Evolutionary conservation across 1,140 invertebrate genomes (phyloP).

Genomic region (Saccostrea glomerata): DNA sequence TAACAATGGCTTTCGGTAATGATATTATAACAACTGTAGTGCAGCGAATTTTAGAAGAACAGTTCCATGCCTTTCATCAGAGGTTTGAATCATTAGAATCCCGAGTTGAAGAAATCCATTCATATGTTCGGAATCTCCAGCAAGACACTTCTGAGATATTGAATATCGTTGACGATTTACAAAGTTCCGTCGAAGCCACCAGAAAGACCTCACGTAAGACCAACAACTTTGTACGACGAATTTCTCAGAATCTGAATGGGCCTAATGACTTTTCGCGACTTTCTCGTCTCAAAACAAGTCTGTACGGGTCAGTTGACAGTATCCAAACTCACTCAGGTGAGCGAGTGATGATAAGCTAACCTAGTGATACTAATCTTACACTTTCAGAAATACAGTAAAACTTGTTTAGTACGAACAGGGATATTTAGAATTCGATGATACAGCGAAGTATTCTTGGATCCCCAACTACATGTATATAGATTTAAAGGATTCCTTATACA

Average conservation of each 20-base stretch:
- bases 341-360: not conserved
- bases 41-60: not conserved
- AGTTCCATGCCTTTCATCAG: not conserved
- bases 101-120: not conserved
- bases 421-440: too few relatives aligned
- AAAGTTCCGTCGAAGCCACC: not conserved
- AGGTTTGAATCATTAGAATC: not conserved
- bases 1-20: not conserved
- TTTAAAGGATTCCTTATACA: too few relatives aligned
- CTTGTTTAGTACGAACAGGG: too few relatives aligned
- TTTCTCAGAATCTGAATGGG: slow-evolving; percentile 20
- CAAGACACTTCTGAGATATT: not conserved
- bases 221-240: slow-evolving; percentile 18
- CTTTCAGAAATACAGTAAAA: too few relatives aligned
- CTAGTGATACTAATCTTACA: too few relatives aligned
- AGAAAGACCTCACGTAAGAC: not conserved
- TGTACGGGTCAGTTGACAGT: not conserved
- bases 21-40: not conserved
- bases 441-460: too few relatives aligned
- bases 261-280: slow-evolving; percentile 25
- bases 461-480: too few relatives aligned
- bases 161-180: not conserved
- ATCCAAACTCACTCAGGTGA: slow-evolving; percentile 12
- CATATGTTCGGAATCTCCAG: not conserved
- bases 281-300: not conserved